Evolutionary conservation across 1,140 invertebrate genomes (phyloP).

Genomic region (Diploscapter pachys): DNA sequence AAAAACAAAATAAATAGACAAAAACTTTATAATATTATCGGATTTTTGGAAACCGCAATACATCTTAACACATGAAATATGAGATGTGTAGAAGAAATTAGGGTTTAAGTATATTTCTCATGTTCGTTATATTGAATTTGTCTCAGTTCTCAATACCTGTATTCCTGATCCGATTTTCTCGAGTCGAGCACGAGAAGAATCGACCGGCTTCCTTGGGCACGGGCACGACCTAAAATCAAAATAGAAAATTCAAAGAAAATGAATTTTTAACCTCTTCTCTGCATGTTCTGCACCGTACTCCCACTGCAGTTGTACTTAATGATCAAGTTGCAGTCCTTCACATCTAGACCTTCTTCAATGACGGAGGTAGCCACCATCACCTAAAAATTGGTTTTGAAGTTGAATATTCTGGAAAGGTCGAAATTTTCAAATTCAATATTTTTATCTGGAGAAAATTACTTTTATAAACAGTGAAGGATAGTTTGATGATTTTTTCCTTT

Average conservation of each 20-base stretch:
- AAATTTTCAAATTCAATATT: too few relatives aligned
- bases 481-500: constrained; percentile 7
- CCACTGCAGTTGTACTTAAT: constrained; percentile 59
- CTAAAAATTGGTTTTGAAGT: constrained; percentile 16
- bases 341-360: constrained; percentile 60
- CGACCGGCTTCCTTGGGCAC: constrained; percentile 33
- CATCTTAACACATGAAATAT: too few relatives aligned
- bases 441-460: too few relatives aligned
- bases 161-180: too few relatives aligned
- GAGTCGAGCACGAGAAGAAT: constrained; percentile 7
- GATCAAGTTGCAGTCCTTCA: constrained; percentile 59
- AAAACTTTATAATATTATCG: too few relatives aligned
- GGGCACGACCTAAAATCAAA: constrained; percentile 29
- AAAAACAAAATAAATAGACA: too few relatives aligned
- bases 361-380: constrained; percentile 59
- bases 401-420: too few relatives aligned
- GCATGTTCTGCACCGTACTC: constrained; percentile 58
- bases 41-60: too few relatives aligned
- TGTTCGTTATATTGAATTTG: too few relatives aligned
- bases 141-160: too few relatives aligned
- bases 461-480: background rate
- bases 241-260: constrained; percentile 18
- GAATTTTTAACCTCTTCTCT: constrained; percentile 45
- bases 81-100: too few relatives aligned
- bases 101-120: too few relatives aligned